A percentile compares a stretch with the other conserved stretches of the same genome.
phyloP scores from a whole-genome alignment of 2,888 invertebrate genomes.

The Monochamus alternatus region DNA sequence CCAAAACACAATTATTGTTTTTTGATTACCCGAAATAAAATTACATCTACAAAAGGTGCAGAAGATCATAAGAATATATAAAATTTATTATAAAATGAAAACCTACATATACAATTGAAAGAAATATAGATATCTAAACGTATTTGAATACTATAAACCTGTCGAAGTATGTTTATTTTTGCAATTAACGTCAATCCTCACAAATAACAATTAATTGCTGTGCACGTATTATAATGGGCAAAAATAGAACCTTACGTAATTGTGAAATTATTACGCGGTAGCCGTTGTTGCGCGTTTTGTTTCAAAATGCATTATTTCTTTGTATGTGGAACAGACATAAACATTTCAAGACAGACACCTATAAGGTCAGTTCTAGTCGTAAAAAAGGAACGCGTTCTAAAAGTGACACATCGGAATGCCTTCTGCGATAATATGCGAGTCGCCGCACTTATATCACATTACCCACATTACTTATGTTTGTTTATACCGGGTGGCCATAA shows the following conservation, averaged over 20 bases:
- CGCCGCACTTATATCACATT: slow-evolving; percentile 3
- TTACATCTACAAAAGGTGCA: too few species aligned
- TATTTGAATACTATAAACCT: slow-evolving; percentile 21
- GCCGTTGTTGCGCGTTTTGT: slow-evolving; percentile 3
- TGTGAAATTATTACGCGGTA: slow-evolving; percentile 25
- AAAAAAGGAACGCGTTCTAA: slow-evolving; percentile 31
- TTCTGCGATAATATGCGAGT: slow-evolving; percentile 11
- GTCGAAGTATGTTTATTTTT: slow-evolving; percentile 27
- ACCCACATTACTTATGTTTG: background rate
- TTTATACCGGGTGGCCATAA: background rate
- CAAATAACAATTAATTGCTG: slow-evolving; percentile 24
- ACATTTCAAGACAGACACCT: slow-evolving; percentile 25
- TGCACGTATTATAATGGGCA: slow-evolving; percentile 19
- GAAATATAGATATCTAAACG: background rate
- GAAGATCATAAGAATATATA: too few species aligned
- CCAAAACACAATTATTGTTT: too few species aligned
- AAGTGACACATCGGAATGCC: slow-evolving; percentile 32
- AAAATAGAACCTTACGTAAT: slow-evolving; percentile 28
- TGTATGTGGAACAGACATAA: slow-evolving; percentile 22
- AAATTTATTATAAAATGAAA: too few species aligned
- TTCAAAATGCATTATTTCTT: slow-evolving; percentile 24
- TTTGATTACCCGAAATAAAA: too few species aligned
- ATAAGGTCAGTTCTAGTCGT: slow-evolving; percentile 9
- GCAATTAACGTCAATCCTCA: slow-evolving; percentile 22
- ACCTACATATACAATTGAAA: too few species aligned